Evolutionary conservation across 2,113 vertebrate species (phyloP).

Genomic region (Pseudorasbora parva): DNA sequence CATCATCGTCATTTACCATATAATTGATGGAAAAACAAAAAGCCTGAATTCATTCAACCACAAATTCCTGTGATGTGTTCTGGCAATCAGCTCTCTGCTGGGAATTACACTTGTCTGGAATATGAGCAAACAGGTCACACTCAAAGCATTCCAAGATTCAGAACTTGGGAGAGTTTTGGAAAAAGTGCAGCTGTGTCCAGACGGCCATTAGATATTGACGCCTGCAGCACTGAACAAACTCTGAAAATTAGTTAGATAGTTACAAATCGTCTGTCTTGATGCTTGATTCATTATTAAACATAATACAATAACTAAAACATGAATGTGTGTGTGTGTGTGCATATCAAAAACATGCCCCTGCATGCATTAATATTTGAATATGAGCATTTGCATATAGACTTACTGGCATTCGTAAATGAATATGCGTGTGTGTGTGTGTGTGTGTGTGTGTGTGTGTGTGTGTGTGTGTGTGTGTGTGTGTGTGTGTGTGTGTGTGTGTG

Average conservation of each 20-base stretch:
- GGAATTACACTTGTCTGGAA: slow-evolving; percentile 38
- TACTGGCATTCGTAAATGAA: slow-evolving; percentile 41
- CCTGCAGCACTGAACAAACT: slow-evolving; percentile 11
- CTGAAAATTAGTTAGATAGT: background rate
- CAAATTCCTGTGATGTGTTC: slow-evolving; percentile 21
- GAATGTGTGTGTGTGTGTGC: background rate
- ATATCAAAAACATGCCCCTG: background rate
- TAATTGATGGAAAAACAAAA: slow-evolving; percentile 38
- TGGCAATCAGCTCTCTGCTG: slow-evolving; percentile 32
- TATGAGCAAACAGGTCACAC: slow-evolving; percentile 28
- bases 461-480: slow-evolving; percentile 40
- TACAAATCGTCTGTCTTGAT: background rate
- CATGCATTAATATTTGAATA: slow-evolving; percentile 31
- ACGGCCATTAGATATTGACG: slow-evolving; percentile 18
- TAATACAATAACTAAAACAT: no score
- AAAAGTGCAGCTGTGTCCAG: slow-evolving; percentile 41
- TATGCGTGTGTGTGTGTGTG: slow-evolving; percentile 38
- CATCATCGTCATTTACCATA: slow-evolving; percentile 16
- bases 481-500: slow-evolving; percentile 40
- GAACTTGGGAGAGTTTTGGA: slow-evolving; percentile 31
- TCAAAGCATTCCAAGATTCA: slow-evolving; percentile 40
- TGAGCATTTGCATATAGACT: slow-evolving; percentile 37
- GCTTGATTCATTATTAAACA: no score
- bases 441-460: slow-evolving; percentile 38
- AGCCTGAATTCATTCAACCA: slow-evolving; percentile 11